Percentiles rank a stretch among this genome's conserved stretches.
Evolutionary conservation across 2,888 invertebrate genomes (phyloP).

Genomic region (Lissocephala sabroskyi): DNA sequence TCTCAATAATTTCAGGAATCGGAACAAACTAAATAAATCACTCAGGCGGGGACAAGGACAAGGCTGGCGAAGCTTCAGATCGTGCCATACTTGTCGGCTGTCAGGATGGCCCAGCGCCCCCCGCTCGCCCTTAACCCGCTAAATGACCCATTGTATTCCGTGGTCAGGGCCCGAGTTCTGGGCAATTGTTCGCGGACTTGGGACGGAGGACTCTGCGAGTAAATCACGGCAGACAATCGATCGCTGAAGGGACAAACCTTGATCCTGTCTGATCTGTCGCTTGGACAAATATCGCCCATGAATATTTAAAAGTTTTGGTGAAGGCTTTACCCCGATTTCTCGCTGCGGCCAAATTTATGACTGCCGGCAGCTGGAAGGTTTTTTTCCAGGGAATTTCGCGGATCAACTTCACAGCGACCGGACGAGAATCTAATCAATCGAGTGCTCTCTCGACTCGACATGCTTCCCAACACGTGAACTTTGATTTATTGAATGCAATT

Average conservation of each 20-base stretch:
- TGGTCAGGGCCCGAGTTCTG: constrained; percentile 20
- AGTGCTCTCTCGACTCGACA: too few relatives aligned
- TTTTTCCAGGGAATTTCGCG: constrained; percentile 34
- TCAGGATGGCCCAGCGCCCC: constrained; percentile 58
- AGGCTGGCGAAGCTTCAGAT: constrained; percentile 32
- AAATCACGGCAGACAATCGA: constrained; percentile 34
- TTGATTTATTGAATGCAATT: too few relatives aligned
- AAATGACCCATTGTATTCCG: constrained; percentile 55
- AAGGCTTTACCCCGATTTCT: constrained; percentile 26
- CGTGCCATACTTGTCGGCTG: constrained; percentile 69
- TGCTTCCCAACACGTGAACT: too few relatives aligned
- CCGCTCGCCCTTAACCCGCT: constrained; percentile 22
- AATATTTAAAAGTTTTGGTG: constrained; percentile 50
- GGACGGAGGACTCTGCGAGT: background rate
- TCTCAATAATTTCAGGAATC: constrained; percentile 66
- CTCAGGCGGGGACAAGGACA: constrained; percentile 48
- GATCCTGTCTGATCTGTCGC: constrained; percentile 45
- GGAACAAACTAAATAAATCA: constrained; percentile 68
- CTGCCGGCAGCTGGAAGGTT: constrained; percentile 9
- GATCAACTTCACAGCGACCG: background rate
- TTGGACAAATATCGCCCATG: constrained; percentile 60
- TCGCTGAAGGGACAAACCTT: constrained; percentile 29
- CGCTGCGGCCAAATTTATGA: too few relatives aligned
- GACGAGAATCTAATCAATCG: too few relatives aligned
- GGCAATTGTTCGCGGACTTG: constrained; percentile 38